phyloP scores from a whole-genome alignment of 2,888 invertebrate genomes.

The Tenthredo notha region DNA sequence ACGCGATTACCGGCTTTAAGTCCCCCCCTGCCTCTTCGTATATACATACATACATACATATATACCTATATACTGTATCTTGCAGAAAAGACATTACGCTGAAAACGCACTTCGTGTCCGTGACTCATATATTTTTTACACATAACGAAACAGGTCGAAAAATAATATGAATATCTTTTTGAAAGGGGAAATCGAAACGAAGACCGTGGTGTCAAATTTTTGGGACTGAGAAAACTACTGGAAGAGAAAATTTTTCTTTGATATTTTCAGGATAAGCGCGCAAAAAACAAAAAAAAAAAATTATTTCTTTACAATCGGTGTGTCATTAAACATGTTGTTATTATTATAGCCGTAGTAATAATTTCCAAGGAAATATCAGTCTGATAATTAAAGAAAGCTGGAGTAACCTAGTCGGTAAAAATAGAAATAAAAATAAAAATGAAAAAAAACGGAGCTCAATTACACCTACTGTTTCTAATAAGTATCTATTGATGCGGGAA shows the following conservation, averaged over 20 bases:
- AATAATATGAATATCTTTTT: no score
- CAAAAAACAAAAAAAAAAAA: no score
- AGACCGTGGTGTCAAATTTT: no score
- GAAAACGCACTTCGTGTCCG: not conserved
- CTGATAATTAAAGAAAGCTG: not conserved
- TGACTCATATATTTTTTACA: no score
- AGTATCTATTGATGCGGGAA: constrained; percentile 51
- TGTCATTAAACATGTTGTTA: not conserved
- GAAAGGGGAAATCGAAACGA: no score
- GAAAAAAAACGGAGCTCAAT: constrained; percentile 29
- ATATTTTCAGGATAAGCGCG: no score
- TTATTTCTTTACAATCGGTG: not conserved
- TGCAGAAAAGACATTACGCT: not conserved
- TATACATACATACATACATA: not conserved
- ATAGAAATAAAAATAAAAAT: no score
- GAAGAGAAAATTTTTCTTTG: no score
- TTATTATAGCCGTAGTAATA: not conserved
- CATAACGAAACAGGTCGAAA: no score
- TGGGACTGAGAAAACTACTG: no score
- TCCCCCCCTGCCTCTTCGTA: not conserved
- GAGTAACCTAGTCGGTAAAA: not conserved
- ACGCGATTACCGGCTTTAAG: constrained; percentile 5
- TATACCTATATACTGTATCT: not conserved
- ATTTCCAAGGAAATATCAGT: not conserved
- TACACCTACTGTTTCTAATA: constrained; percentile 54